These are phyloP conservation scores for Campylomormyrus numenius DNA, from an alignment of 2,113 vertebrate genomes.

Conservation along the genomic window DNA sequence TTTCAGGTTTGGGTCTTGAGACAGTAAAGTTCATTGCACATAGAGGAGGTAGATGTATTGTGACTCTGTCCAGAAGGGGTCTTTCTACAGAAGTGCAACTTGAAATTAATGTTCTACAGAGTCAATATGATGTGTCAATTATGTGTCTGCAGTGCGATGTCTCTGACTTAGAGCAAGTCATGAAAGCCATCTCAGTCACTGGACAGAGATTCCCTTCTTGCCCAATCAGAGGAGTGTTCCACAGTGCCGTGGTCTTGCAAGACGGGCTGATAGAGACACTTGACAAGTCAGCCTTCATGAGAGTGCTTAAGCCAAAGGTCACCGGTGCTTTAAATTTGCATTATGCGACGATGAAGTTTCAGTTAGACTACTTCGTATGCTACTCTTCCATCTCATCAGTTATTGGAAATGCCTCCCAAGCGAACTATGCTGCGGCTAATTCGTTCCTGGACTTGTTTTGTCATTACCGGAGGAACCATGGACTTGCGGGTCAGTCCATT, in stretches of 20 bases:
- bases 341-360: conserved; percentile 56
- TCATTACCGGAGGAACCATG: conserved; percentile 68
- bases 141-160: conserved; percentile 65
- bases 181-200: conserved; percentile 55
- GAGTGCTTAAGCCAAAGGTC: conserved; percentile 74
- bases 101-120: conserved; percentile 57
- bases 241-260: conserved; percentile 70
- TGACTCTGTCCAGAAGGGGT: conserved; percentile 63
- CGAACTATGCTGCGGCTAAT: conserved; percentile 82
- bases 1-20: conserved; percentile 79
- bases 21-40: conserved; percentile 71
- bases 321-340: conserved; percentile 74
- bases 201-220: conserved; percentile 48
- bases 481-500: conserved; percentile 71
- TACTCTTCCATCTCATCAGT: conserved; percentile 77
- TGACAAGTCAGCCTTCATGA: conserved; percentile 54
- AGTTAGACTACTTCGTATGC: conserved; percentile 79
- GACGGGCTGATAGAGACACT: conserved; percentile 65
- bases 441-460: conserved; percentile 76
- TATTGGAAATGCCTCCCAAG: conserved; percentile 48
- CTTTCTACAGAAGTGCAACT: conserved; percentile 50
- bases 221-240: conserved; percentile 74
- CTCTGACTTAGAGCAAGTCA: conserved; percentile 49
- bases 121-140: conserved; percentile 45
- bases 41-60: conserved; percentile 65